Conservation (phyloP, 2,888 invertebrate genomes). For the Schizaphis graminum region DNA sequence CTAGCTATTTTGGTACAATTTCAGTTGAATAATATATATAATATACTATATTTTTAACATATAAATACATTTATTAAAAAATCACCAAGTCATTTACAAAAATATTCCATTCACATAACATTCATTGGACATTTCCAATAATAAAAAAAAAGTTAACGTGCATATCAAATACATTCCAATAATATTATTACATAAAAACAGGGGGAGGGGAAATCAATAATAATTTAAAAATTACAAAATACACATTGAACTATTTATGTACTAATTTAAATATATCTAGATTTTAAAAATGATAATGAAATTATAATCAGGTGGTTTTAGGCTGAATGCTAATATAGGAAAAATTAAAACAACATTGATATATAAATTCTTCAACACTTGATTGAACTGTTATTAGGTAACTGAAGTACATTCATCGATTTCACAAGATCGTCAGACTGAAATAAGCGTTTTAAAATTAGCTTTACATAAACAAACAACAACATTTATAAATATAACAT, state of each 20-base stretch:
- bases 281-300: slow-evolving; percentile 23
- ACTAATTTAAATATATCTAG: slow-evolving; percentile 28
- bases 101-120: slow-evolving; percentile 37
- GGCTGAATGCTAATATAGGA: slow-evolving; percentile 29
- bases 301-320: slow-evolving; percentile 24
- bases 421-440: slow-evolving; percentile 41
- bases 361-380: slow-evolving; percentile 20
- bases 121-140: slow-evolving; percentile 24
- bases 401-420: slow-evolving; percentile 37
- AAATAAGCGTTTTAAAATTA: slow-evolving; percentile 16
- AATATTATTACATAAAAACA: slow-evolving; percentile 35
- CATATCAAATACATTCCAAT: slow-evolving; percentile 58
- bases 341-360: neutral
- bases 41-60: neutral
- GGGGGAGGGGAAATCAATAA: slow-evolving; percentile 44
- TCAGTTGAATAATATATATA: neutral
- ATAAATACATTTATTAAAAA: slow-evolving; percentile 42
- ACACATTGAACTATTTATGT: neutral
- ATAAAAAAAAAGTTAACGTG: slow-evolving; percentile 42
- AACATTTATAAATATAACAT: slow-evolving; percentile 22
- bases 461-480: neutral
- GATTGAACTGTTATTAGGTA: slow-evolving; percentile 46
- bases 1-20: neutral
- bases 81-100: slow-evolving; percentile 10
- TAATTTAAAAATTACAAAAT: slow-evolving; percentile 47